Evolutionary conservation across 2,888 invertebrate genomes (phyloP), one percentile per base, ranked within the genome.

Genomic region (Chaitophorus viminalis): DNA sequence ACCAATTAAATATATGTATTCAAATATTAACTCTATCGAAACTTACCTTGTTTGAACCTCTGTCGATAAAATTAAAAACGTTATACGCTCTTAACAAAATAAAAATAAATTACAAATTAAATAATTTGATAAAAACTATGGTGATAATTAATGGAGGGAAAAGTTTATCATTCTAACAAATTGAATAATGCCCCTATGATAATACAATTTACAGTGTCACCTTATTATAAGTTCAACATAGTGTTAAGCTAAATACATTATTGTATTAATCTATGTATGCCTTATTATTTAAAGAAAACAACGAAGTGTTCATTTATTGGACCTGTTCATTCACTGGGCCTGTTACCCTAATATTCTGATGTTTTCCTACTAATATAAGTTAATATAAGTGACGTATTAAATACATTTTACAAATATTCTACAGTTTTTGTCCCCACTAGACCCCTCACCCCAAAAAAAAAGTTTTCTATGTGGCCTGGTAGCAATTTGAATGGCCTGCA

Each of bases 221-320:
- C 14, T 46, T 76, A 76, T 46, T 29, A 31, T 9, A 72, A 72
- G 31, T 72, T 72, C n/a, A 72, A 72, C 11, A 60, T 60, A n/a
- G 3, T 29, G 72, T 72, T 72, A 6, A 72, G 25, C 31, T 72
- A 25, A 72, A 72, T 72, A 72, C 31, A 31, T 72, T 14, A 72
- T 3, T 72, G 29, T n/a, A 72, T 72, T 9, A 72, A 72, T 60
- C 60, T 3, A 60, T 25, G 60, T 21, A 33, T 72, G 33, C 21
- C 72, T 72, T 72, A 72, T 46, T 76, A 76, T 76, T 76, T 76
- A n/a, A 46, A 76, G 76, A 76, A 46, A 76, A 76, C 76, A 18
- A 18, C 4, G 72, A 72, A 72, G 72, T 72, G 60, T 60, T 60
- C 14, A 60, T 60, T 60, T 21, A 60, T 5, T 60, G 60, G 21